Percentiles rank a stretch among this genome's conserved stretches.
Evolutionary conservation across 2,888 invertebrate genomes (phyloP).

Genomic region (Agrochola macilenta): DNA sequence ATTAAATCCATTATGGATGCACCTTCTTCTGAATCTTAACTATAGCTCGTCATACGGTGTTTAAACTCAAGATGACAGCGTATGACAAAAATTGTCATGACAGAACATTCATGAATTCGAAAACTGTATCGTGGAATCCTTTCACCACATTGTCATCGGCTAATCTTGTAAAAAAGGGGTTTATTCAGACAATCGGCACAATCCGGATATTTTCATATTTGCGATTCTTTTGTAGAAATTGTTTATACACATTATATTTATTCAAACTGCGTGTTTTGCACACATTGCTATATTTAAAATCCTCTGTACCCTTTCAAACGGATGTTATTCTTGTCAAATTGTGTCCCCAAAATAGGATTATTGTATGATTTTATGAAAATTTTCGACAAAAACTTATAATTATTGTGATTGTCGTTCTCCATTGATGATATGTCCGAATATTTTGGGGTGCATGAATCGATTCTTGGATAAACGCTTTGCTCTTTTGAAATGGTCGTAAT

Average conservation of each 20-base stretch:
- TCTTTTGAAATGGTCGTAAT: conserved; percentile 60
- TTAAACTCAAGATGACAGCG: conserved; percentile 56
- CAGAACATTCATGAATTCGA: conserved; percentile 64
- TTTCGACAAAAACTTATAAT: conserved; percentile 70
- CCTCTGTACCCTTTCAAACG: conserved; percentile 79
- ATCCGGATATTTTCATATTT: conserved; percentile 83
- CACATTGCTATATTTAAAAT: conserved; percentile 78
- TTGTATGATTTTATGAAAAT: conserved; percentile 70
- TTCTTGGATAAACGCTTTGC: conserved; percentile 55
- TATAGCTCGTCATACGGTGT: conserved; percentile 50
- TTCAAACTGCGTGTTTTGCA: conserved; percentile 81
- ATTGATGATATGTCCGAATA: conserved; percentile 61
- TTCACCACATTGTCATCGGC: conserved; percentile 68
- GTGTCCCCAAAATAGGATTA: conserved; percentile 75
- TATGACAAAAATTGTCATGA: conserved; percentile 61
- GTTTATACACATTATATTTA: conserved; percentile 88
- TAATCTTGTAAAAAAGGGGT: conserved; percentile 74
- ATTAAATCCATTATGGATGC: conserved; percentile 20
- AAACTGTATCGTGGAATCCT: conserved; percentile 70
- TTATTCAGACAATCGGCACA: conserved; percentile 72
- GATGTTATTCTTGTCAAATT: conserved; percentile 85
- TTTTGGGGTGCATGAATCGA: conserved; percentile 58
- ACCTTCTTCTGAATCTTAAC: conserved; percentile 16
- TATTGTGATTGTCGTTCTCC: conserved; percentile 63
- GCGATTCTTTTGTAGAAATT: conserved; percentile 75